Base-by-base conservation (phyloP, 1,140 invertebrate species). In the Ips nitidus region DNA sequence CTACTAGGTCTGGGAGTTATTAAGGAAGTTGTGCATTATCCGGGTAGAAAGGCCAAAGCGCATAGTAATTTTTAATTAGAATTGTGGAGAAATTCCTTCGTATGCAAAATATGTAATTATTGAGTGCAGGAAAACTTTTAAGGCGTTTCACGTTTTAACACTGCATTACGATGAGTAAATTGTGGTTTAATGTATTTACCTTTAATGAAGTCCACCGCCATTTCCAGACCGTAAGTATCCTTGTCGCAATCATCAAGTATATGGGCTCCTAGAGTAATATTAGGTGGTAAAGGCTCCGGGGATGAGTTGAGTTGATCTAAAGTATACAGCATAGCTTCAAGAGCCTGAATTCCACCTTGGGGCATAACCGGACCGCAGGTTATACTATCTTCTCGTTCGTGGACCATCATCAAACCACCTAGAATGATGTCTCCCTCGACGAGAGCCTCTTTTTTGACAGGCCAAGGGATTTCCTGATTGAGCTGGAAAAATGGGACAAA, bases 131-230 rank as follows among this genome's bases (percentile, higher is more conserved):
- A 47, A 47, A 47, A 47, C 45, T 47, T 47, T 47, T 47, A n/a
- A 47, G 1, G 1, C 45, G n/a, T 5, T 1, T 47, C 45, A n/a
- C 4, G n/a, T 47, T 22, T 22, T 22, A 22, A 22, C 22, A 22
- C 22, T 0, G 22, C 0, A 22, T 22, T 22, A 22, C 22, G 22
- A 22, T 22, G 22, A 22, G 22, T 22, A 22, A 22, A 22, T 22
- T 22, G 22, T 22, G 22, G 22, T 22, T 22, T 22, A 22, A 22
- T 22, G 22, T 22, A 1, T 89, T 85, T 82, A 97, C 95, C 95
- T 91, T 97, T 95, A 70, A 98, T 98, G 79, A 98, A 98, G 81
- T 98, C 95, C 4, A 98, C 92, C 4, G 95, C 93, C 89, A 98
- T 97, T 77, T 98, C 95, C 45, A 98, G 82, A 3, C 96, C 95